phyloP scores from a whole-genome alignment of 2,888 invertebrate genomes.

The Parnassius smintheus region DNA sequence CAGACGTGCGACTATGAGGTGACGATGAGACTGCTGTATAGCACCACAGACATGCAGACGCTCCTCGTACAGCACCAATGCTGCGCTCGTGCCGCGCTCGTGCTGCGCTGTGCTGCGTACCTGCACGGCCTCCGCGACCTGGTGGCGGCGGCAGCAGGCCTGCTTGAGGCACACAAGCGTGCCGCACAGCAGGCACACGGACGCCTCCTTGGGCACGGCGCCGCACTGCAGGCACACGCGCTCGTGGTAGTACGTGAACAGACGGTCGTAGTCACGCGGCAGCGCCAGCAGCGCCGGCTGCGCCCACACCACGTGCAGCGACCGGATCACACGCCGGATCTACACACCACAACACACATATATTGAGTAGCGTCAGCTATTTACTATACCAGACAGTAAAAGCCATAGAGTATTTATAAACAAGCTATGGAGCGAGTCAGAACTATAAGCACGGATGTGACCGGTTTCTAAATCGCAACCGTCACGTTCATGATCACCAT shows the following conservation, averaged over 20 bases:
- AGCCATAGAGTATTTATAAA: too few species aligned
- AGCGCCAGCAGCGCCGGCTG: conserved; percentile 91
- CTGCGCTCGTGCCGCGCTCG: neutral
- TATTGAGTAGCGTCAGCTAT: neutral
- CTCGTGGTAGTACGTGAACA: conserved; percentile 92
- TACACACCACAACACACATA: conserved; percentile 27
- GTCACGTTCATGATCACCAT: too few species aligned
- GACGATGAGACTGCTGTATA: too few species aligned
- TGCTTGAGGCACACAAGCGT: conserved; percentile 95
- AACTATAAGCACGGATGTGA: too few species aligned
- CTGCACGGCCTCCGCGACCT: conserved; percentile 91
- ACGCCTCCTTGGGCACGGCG: conserved; percentile 91
- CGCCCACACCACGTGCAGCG: conserved; percentile 89
- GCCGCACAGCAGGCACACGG: conserved; percentile 95
- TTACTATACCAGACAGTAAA: neutral
- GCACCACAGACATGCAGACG: too few species aligned
- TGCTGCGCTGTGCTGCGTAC: conserved; percentile 30
- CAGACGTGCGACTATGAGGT: too few species aligned
- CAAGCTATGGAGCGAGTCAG: too few species aligned
- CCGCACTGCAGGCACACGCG: conserved; percentile 93
- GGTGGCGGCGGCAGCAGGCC: conserved; percentile 91
- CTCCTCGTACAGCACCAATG: neutral
- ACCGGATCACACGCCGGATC: conserved; percentile 84
- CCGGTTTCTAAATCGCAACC: too few species aligned
- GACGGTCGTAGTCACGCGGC: conserved; percentile 94